A percentile compares a stretch with the other conserved stretches of the same genome.
Evolutionary conservation across 2,113 vertebrate genomes (phyloP).

Genomic region (Bos indicus): DNA sequence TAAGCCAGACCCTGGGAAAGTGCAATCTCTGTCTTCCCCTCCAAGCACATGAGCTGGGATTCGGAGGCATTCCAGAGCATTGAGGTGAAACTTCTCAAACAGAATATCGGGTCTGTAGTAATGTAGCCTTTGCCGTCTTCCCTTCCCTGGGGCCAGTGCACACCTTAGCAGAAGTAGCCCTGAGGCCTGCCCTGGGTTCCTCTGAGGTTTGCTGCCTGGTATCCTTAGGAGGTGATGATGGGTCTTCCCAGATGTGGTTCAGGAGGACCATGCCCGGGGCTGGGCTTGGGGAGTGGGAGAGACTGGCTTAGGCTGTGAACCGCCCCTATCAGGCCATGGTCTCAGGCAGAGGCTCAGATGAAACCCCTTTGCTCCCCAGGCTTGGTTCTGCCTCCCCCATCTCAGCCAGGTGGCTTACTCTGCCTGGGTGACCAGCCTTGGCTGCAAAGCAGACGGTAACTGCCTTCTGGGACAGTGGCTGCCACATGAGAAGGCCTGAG

Average conservation of each 20-base stretch:
- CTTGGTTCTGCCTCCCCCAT: background rate
- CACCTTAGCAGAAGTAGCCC: background rate
- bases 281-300: too few species aligned
- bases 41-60: too few species aligned
- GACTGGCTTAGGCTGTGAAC: background rate
- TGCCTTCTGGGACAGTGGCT: background rate
- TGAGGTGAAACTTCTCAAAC: background rate
- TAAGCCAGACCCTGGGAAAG: background rate
- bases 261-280: background rate
- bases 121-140: background rate
- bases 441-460: background rate
- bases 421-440: background rate
- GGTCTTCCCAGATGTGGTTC: background rate
- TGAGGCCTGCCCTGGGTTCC: background rate
- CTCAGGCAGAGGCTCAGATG: background rate
- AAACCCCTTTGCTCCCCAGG: background rate
- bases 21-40: background rate
- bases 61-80: background rate
- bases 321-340: fast-evolving
- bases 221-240: background rate
- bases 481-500: background rate
- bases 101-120: background rate
- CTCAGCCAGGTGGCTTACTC: background rate
- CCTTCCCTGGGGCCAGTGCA: background rate
- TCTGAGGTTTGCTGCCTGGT: background rate